Evolutionary conservation across 2,888 invertebrate species (phyloP).

Genomic region (Apamea sordens): DNA sequence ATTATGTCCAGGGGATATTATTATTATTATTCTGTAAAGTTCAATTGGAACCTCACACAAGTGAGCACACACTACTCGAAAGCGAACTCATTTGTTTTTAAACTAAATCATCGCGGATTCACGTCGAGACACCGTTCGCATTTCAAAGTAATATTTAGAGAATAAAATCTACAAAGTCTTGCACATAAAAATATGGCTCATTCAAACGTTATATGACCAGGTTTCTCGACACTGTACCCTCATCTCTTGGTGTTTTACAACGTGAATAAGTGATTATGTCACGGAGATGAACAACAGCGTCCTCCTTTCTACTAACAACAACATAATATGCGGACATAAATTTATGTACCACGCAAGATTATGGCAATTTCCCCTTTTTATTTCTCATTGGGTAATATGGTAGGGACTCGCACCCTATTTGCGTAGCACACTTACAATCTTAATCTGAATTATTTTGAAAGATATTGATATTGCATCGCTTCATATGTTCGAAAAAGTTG

Average conservation of each 20-base stretch:
- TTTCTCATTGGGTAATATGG: not conserved
- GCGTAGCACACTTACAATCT: too few relatives aligned
- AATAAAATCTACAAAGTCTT: not conserved
- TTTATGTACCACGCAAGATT: not conserved
- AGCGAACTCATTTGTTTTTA: not conserved
- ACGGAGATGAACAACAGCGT: not conserved
- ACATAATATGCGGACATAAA: not conserved
- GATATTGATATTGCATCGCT: too few relatives aligned
- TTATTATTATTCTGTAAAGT: too few relatives aligned
- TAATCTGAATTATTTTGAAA: too few relatives aligned
- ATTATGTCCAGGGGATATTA: too few relatives aligned
- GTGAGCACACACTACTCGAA: not conserved
- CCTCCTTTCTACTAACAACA: not conserved
- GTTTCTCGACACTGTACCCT: not conserved
- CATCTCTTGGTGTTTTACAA: not conserved
- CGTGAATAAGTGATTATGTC: not conserved
- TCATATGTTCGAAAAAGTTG: too few relatives aligned
- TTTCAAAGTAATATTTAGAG: not conserved
- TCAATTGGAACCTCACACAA: not conserved
- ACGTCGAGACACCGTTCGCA: not conserved
- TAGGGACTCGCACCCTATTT: not conserved
- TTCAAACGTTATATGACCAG: not conserved
- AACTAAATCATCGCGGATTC: not conserved
- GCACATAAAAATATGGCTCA: not conserved
- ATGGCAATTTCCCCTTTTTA: not conserved